Evolutionary conservation across 2,113 vertebrate genomes (phyloP).

Genomic region (Nestor notabilis): DNA sequence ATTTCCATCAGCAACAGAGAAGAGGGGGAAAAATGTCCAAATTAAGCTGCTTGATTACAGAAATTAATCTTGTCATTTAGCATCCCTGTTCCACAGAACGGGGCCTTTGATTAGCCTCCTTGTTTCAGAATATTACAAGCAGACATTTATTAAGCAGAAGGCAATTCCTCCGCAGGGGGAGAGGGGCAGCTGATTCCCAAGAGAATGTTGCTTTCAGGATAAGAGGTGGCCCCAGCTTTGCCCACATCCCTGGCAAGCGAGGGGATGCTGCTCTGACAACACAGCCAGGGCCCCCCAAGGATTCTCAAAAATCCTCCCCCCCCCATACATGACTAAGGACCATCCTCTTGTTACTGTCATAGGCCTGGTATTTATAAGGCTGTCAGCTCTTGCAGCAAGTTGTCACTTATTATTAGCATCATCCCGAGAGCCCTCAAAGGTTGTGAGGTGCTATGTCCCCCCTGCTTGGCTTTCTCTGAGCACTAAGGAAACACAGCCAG

Average conservation of each 20-base stretch:
- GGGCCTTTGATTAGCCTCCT: slow-evolving; percentile 81
- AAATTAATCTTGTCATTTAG: slow-evolving; percentile 84
- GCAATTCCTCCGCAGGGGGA: slow-evolving; percentile 46
- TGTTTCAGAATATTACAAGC: slow-evolving; percentile 81
- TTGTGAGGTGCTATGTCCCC: not conserved
- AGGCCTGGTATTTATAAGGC: not conserved
- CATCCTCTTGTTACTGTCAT: not conserved
- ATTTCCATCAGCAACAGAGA: slow-evolving; percentile 77
- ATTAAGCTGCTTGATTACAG: slow-evolving; percentile 82
- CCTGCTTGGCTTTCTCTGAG: not conserved
- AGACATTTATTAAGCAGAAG: slow-evolving; percentile 73
- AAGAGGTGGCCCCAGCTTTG: not conserved
- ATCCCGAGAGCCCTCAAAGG: not conserved
- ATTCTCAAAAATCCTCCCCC: not conserved
- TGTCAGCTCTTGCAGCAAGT: slow-evolving; percentile 28
- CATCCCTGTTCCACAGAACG: slow-evolving; percentile 71
- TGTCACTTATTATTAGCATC: not conserved
- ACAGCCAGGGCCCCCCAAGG: not conserved
- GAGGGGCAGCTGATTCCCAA: slow-evolving; percentile 32
- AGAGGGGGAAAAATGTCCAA: slow-evolving; percentile 65
- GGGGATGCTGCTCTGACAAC: not conserved
- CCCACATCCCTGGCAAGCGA: not conserved
- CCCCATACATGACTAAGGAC: not conserved
- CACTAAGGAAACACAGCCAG: not conserved
- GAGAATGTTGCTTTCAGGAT: not conserved